Conservation (phyloP, 1,140 invertebrate species). For the Drosophila kepulauana region DNA sequence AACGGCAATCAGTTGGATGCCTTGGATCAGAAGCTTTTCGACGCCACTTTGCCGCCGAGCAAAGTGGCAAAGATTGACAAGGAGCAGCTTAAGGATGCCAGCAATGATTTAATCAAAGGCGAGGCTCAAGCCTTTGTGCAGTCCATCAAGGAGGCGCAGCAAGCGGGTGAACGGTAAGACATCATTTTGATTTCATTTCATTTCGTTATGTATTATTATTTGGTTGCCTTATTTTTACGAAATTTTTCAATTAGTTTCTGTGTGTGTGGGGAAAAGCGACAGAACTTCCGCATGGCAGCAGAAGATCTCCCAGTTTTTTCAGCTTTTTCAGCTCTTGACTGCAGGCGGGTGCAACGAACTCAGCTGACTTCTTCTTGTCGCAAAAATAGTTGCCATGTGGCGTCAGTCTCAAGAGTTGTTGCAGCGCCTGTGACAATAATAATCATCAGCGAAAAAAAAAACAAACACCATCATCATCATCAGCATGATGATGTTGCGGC, state of each 20-base stretch:
- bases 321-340: constrained; percentile 22
- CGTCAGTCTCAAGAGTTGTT: constrained; percentile 46
- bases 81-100: constrained; percentile 74
- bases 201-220: constrained; percentile 20
- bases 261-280: not conserved
- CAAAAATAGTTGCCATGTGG: constrained; percentile 78
- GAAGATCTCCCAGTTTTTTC: not conserved
- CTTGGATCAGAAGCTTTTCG: constrained; percentile 61
- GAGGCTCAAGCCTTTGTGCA: constrained; percentile 71
- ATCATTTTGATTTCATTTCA: constrained; percentile 33
- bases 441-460: constrained; percentile 1
- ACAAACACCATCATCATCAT: constrained; percentile 2
- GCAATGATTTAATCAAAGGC: constrained; percentile 72
- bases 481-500: constrained; percentile 23
- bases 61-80: constrained; percentile 51
- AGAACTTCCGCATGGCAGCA: constrained; percentile 60
- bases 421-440: constrained; percentile 41
- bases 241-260: constrained; percentile 53
- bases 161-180: constrained; percentile 68
- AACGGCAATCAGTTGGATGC: constrained; percentile 12
- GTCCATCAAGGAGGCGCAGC: constrained; percentile 73
- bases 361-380: constrained; percentile 61
- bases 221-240: constrained; percentile 31
- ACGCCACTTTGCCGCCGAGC: constrained; percentile 32
- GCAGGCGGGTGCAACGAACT: constrained; percentile 64